phyloP scores from a whole-genome alignment of 2,797 vertebrate species.

The Vultur gryphus region DNA sequence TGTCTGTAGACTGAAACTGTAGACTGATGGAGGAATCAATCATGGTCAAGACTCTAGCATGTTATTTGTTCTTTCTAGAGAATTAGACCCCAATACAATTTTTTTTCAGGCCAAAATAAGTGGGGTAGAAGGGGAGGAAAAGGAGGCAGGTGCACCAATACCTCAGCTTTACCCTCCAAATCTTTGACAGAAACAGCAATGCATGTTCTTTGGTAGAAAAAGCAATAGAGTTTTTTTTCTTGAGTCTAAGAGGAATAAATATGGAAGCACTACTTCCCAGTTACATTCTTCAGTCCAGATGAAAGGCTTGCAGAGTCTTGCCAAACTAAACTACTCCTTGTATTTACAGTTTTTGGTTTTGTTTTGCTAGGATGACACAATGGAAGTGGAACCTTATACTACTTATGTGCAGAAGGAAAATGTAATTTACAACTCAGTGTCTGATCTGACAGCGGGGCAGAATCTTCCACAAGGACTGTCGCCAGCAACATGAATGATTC shows the following conservation, averaged over 20 bases:
- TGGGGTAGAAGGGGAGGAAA: not conserved
- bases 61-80: not conserved
- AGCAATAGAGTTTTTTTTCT: not conserved
- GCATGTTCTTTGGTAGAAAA: not conserved
- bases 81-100: not conserved
- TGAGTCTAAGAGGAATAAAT: not conserved
- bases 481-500: not conserved
- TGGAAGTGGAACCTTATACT: conserved; percentile 74
- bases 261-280: not conserved
- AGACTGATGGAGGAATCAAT: not conserved
- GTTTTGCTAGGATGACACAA: conserved; percentile 63
- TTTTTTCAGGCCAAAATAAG: not conserved
- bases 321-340: not conserved
- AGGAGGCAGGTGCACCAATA: not conserved
- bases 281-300: not conserved
- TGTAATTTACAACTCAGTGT: conserved; percentile 67
- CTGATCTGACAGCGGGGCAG: conserved; percentile 27
- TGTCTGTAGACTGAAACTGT: not conserved
- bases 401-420: conserved; percentile 74
- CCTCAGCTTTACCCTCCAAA: not conserved
- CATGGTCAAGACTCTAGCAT: not conserved
- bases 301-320: not conserved
- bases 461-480: not conserved
- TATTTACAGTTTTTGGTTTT: conserved; percentile 34
- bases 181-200: not conserved